A percentile compares a stretch with the other conserved stretches of the same genome.
Evolutionary conservation across 2,888 invertebrate species (phyloP).

Genomic region (Arge pagana): DNA sequence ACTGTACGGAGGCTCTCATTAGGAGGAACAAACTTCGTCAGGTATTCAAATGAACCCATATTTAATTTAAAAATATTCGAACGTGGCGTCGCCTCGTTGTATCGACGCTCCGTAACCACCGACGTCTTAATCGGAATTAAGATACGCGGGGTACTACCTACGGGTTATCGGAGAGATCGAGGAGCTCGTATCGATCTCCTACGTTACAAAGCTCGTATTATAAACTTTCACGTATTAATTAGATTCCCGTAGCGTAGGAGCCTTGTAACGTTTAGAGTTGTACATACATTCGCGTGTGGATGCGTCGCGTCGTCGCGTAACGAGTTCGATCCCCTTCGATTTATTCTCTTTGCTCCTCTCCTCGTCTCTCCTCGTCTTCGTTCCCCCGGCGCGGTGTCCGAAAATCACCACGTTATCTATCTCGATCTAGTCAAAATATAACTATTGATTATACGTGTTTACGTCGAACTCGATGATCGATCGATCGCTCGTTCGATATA

Average conservation of each 20-base stretch:
- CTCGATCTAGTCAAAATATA: too few species aligned
- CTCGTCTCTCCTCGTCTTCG: too few species aligned
- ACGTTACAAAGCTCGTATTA: conserved; percentile 2
- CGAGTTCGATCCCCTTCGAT: too few species aligned
- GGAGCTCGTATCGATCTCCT: background rate
- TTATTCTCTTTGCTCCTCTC: too few species aligned
- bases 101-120: conserved; percentile 4
- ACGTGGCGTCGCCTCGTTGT: conserved; percentile 15
- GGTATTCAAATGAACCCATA: conserved; percentile 23
- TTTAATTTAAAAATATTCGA: conserved; percentile 19
- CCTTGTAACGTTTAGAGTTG: conserved; percentile 22
- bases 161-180: conserved; percentile 16
- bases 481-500: too few species aligned
- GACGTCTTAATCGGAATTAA: conserved; percentile 15
- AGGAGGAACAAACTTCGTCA: conserved; percentile 20
- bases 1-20: conserved; percentile 8
- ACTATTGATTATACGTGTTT: too few species aligned
- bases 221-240: conserved; percentile 50
- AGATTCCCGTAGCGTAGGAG: conserved; percentile 33
- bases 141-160: background rate
- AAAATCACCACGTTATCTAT: too few species aligned
- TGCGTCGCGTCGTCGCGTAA: too few species aligned
- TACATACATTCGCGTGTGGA: too few species aligned
- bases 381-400: too few species aligned
- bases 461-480: too few species aligned